Base-by-base conservation (phyloP, 2,888 invertebrate species). In the Chloroclystis v-ata region DNA sequence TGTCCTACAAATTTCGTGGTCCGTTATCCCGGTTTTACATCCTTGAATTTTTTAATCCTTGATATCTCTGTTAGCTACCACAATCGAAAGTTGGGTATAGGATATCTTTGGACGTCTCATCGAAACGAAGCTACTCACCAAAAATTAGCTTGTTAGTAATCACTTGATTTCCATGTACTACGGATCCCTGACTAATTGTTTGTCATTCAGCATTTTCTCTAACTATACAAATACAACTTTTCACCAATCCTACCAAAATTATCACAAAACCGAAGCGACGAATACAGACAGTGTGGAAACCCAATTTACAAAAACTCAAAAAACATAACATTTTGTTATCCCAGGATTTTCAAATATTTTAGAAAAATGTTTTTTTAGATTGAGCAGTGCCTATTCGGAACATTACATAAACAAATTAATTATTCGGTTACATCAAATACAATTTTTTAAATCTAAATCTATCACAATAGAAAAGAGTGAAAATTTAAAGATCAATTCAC, bases 221-320 rank as follows among this genome's bases (percentile, higher is more conserved):
- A 49, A 43, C 47, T 44, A 47, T 29, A 52, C 42, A 42, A 33
- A 39, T 14, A 35, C 29, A 16, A 38, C 37, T 16, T 6, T 8
- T 26, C 14, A 41, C 33, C 14, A 44, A 37, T 12, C 32, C 47
- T 49, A 47, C 47, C 43, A 52, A 49, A 47, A 49, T 45, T 52
- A 56, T 37, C 47, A 52, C 57, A 42, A 52, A 49, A 49, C 56
- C 47, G 40, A 46, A 48, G 53, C 53, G 52, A 30, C 37, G 20
- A 38, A 47, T 37, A 43, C 45, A 28, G 28, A 12, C 45, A 53
- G 45, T 53, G 57, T 14, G 47, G 53, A 43, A 40, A 47, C 37
- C 12, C 44, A 48, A 51, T 49, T 52, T 50, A 11, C 16, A n/a
- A 10, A 13, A 45, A 42, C 28, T 20, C 20, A 20, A 20, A n/a